Evolutionary conservation across 2,797 vertebrate genomes (phyloP).

Genomic region (Arctocebus calabarensis): DNA sequence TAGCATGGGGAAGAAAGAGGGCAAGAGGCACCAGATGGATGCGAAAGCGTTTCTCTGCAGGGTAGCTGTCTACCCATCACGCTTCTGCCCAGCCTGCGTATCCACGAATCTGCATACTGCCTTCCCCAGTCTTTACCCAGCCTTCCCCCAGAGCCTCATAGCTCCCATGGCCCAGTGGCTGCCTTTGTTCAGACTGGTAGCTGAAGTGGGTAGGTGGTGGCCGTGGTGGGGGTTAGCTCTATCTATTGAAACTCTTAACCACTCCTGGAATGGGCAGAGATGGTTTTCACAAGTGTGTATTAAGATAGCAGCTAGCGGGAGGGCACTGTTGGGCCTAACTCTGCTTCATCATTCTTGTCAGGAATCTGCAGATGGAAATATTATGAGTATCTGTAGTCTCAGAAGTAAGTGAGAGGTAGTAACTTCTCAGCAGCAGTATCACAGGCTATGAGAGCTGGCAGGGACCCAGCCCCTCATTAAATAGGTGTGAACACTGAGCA

Average conservation of each 20-base stretch:
- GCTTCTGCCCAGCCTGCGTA: background rate
- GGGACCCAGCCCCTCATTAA: background rate
- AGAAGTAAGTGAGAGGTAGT: background rate
- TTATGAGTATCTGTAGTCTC: background rate
- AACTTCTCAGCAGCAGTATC: background rate
- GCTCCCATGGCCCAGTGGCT: background rate
- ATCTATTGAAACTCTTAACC: background rate
- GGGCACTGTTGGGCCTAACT: background rate
- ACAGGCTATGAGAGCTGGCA: background rate
- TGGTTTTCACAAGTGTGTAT: background rate
- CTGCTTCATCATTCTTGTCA: background rate
- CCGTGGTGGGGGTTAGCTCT: background rate
- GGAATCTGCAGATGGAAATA: background rate
- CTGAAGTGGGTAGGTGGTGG: background rate
- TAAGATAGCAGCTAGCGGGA: background rate
- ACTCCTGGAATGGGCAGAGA: background rate
- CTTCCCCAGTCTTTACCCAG: background rate
- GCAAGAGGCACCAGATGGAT: conserved; percentile 21
- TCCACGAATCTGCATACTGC: background rate
- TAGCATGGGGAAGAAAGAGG: conserved; percentile 1
- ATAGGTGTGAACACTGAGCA: background rate
- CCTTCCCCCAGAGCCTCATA: rapidly evolving
- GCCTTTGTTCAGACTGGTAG: background rate
- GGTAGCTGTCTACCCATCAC: background rate
- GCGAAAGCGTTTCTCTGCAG: background rate